phyloP scores from a whole-genome alignment of 2,888 invertebrate species.

The Aphrophora alni region DNA sequence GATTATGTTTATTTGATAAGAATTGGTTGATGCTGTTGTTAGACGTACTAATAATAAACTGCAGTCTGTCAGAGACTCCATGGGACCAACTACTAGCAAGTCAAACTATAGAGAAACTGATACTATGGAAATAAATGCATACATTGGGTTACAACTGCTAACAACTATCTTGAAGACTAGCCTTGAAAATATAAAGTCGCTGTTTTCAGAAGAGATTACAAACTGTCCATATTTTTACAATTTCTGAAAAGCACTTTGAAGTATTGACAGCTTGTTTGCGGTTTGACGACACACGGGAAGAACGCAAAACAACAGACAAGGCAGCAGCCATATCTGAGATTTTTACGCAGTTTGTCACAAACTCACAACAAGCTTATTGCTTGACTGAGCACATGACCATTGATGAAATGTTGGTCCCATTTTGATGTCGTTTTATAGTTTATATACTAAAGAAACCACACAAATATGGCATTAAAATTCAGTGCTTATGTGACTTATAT shows the following conservation, averaged over 20 bases:
- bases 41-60: too few species aligned
- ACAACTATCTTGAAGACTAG: too few species aligned
- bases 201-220: too few species aligned
- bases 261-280: slow-evolving; percentile 25
- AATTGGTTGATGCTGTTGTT: too few species aligned
- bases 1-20: too few species aligned
- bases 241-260: slow-evolving; percentile 27
- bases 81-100: too few species aligned
- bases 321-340: slow-evolving; percentile 39
- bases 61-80: too few species aligned
- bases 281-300: slow-evolving; percentile 30
- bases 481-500: slow-evolving; percentile 48
- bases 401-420: slow-evolving; percentile 30
- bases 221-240: slow-evolving; percentile 19
- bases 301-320: slow-evolving; percentile 35
- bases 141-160: too few species aligned
- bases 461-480: too few species aligned
- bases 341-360: slow-evolving; percentile 34
- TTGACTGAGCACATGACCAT: slow-evolving; percentile 23
- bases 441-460: slow-evolving; percentile 49
- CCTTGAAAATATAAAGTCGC: too few species aligned
- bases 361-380: slow-evolving; percentile 33
- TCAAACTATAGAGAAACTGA: too few species aligned
- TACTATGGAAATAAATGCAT: too few species aligned
- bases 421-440: slow-evolving; percentile 44